Base-by-base conservation (phyloP, 2,888 invertebrate genomes). In the Leuctra nigra region DNA sequence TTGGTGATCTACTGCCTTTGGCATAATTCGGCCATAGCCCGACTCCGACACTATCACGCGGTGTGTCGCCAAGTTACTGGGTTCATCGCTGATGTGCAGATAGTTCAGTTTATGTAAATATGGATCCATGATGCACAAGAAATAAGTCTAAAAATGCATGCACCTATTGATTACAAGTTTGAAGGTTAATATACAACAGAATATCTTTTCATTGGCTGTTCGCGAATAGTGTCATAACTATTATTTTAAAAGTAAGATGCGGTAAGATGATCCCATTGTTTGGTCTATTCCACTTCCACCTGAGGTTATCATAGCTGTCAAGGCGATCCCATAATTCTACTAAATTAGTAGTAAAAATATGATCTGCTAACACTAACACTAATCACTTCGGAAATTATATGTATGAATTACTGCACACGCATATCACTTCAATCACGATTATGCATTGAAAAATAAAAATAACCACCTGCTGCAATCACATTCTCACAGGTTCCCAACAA, bases 11-110 rank as follows among this genome's bases (percentile, higher is more conserved):
- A 71, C 69, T 14, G 69, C 60, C 66, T 72, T 74, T 14, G 67
- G 67, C 58, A 68, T 63, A 50, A 73, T 71, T 24, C 72, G 67
- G 16, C 72, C 72, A 62, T 74, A 73, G 57, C 70, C 67, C 2
- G 70, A 64, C 61, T 71, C 69, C 46, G 61, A 56, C 14, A 47
- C 56, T 18, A 60, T 54, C 16, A 58, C 54, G 25, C 60, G 53
- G 44, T 58, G 56, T 11, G 24, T 38, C 20, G 29, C 52, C 35
- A 54, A 50, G 36, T 60, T 56, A 24, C 54, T 55, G 33, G 54
- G 33, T 23, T 58, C 59, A 33, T 61, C 61, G 44, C 47, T 57
- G 22, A 63, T 54, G 24, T 59, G 59, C 53, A 63, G 52, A 24
- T 62, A 59, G 41, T 57, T 63, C 35, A 62, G 46, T 56, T 64